Conservation (phyloP, 2,888 invertebrate species). For the Liposcelis brunnea region DNA sequence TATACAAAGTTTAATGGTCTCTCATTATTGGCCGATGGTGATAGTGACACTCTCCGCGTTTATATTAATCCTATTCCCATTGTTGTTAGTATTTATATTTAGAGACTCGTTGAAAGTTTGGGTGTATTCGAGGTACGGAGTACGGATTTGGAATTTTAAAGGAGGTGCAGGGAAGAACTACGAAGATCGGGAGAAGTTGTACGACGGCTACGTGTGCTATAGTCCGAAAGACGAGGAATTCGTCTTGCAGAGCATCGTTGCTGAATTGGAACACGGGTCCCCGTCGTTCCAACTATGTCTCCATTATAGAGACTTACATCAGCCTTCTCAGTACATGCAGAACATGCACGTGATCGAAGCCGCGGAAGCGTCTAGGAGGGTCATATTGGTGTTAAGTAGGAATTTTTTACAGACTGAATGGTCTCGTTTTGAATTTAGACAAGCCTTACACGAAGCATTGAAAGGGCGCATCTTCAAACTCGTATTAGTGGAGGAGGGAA, state of each 20-base stretch:
- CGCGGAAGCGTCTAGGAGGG: slow-evolving; percentile 70
- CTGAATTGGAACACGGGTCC: slow-evolving; percentile 66
- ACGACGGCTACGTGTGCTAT: slow-evolving; percentile 86
- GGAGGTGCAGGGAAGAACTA: slow-evolving; percentile 39
- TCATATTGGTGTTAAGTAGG: slow-evolving; percentile 72
- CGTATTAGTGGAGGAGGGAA: slow-evolving; percentile 75
- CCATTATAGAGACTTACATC: slow-evolving; percentile 72
- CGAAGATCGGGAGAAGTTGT: slow-evolving; percentile 69
- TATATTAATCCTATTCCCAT: slow-evolving; percentile 55
- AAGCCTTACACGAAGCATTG: slow-evolving; percentile 75
- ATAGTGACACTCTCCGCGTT: slow-evolving; percentile 62
- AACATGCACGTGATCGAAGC: slow-evolving; percentile 64
- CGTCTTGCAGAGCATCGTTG: slow-evolving; percentile 66
- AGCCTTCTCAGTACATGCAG: slow-evolving; percentile 23
- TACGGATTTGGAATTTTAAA: slow-evolving; percentile 51
- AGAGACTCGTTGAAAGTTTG: slow-evolving; percentile 72
- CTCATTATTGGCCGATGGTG: slow-evolving; percentile 70
- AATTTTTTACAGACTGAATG: slow-evolving; percentile 87
- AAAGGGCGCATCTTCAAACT: slow-evolving; percentile 71
- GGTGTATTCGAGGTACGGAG: slow-evolving; percentile 74
- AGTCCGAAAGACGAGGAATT: slow-evolving; percentile 83
- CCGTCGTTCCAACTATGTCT: slow-evolving; percentile 70
- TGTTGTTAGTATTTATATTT: slow-evolving; percentile 67
- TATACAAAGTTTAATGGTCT: slow-evolving; percentile 63
- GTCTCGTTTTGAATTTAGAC: slow-evolving; percentile 79